Base-by-base conservation (phyloP, 2,888 invertebrate species). In the Cynaeus angustus region DNA sequence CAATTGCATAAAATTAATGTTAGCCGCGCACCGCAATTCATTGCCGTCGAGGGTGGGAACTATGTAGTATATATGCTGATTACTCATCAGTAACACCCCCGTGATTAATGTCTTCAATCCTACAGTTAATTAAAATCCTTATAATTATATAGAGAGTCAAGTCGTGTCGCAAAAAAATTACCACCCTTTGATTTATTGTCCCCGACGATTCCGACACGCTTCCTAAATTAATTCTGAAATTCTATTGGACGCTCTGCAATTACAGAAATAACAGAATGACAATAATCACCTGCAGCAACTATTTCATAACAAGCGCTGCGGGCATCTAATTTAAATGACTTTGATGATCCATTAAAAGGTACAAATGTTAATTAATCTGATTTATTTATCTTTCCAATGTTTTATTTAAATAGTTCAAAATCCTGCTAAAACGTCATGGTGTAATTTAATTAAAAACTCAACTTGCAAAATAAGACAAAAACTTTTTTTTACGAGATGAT, bases 101-200 rank as follows among this genome's bases (percentile, higher is more conserved):
- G 75, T 82, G 83, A 83, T 83, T 83, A 82, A 83, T 83, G 83
- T 75, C 71, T 76, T 78, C 81, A 82, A 82, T 82, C 79, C 79
- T 75, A 76, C 79, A 80, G 82, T 83, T 83, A 83, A 83, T 83
- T 83, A 83, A 83, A 83, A 83, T 81, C 80, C 79, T 83, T 81
- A 83, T 82, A 82, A 83, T 83, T 82, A 81, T 80, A 79, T 77
- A 76, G 78, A 73, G 74, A 77, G 75, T 73, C 74, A 71, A 71
- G 72, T 75, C 77, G 74, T 73, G 76, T 72, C 59, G 62, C 67
- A 71, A 77, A 74, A n/a, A 74, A 73, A 73, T 68, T 73, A 67
- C 71, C 71, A 56, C 69, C 70, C 71, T 66, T 74, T 78, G 77
- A 79, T 79, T 79, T 79, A 79, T 78, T 55, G 70, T 65, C 62